Evolutionary conservation across 2,888 invertebrate species (phyloP), one percentile per base, ranked within the genome.

Genomic region (Aelia acuminata): DNA sequence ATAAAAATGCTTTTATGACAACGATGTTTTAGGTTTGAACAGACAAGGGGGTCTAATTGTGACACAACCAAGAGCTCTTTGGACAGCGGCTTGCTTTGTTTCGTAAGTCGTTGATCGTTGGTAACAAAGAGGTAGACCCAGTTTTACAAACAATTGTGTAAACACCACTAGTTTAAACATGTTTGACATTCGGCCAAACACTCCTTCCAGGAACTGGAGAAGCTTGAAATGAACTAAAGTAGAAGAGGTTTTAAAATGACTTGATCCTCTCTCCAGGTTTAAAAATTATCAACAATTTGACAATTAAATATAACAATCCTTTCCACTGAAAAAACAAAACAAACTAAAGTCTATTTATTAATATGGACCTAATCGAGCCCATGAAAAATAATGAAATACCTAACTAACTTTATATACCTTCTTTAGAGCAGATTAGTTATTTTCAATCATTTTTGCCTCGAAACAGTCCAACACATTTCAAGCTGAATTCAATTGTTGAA

Each of bases 41-140:
- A 7, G 63, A 70, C 31, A 70, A 31, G 18, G 26, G 18, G 31
- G 18, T 70, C 63, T 70, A 70, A 70, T 70, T 70, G 63, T 70
- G 31, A 70, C 31, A 70, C 63, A 70, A 70, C 26, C 26, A 26
- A 20, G 18, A 35, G 35, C 31, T 70, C 31, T 70, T 70, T 70
- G 63, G 63, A 70, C 63, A 70, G 63, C 63, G 35, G 63, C 20
- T 31, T 70, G 63, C 63, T 70, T 70, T 70, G 63, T 70, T 70
- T 70, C 63, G 63, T 70, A 70, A 70, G 63, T 18, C 35, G 63
- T 70, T 70, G 63, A 70, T 70, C 63, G 35, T 13, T 35, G 18
- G 63, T 31, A 70, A 70, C 63, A 70, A 70, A 70, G 31, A 7
- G 53, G 7, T 18, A 53, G 35, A 35, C 18, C 18, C 63, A 35